Base-by-base conservation (phyloP, 2,888 invertebrate species). In the Hololepta plana region DNA sequence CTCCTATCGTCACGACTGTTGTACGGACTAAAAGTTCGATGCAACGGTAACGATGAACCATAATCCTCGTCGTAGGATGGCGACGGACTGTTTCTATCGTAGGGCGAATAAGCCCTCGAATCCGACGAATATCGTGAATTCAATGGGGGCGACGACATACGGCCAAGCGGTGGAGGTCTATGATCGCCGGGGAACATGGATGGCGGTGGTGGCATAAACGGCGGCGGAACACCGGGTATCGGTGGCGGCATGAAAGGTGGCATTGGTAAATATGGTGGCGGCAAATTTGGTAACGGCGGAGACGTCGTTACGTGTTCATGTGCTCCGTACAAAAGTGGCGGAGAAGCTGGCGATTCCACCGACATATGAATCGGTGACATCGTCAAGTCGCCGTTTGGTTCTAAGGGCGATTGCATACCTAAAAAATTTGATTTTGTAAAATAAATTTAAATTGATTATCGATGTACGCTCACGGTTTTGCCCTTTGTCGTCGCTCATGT, bases 11-110 rank as follows among this genome's bases (percentile, higher is more conserved):
- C 41, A 20, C 44, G 43, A 28, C 41, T 40, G 26, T 37, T 38
- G 27, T 49, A 52, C 4, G 51, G 50, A 38, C 46, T 51, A 31
- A 63, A 55, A 26, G n/a, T n/a, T n/a, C n/a, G 20, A 6, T 17
- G 12, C 53, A 46, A 20, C 61, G 56, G 19, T 55, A 52, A 47
- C 2, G 67, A 53, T 8, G 71, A 67, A 46, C 69, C 67, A 42
- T 69, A 71, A 43, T 74, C 74, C 49, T 73, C 74, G 23, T 51
- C 49, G 13, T 47, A 47, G 6, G 50, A 46, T 2, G 70, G 58
- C 10, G 71, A 71, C 3, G 71, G 70, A 53, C 67, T 67, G 40
- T 66, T 66, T 8, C 72, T 66, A 46, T 72, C 72, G 31, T 51
- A 54, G 1, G 48, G 49, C 4, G 49, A 49, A 36, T 45, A 53